Conservation (phyloP, 2,113 vertebrate species). For the Martes martes region DNA sequence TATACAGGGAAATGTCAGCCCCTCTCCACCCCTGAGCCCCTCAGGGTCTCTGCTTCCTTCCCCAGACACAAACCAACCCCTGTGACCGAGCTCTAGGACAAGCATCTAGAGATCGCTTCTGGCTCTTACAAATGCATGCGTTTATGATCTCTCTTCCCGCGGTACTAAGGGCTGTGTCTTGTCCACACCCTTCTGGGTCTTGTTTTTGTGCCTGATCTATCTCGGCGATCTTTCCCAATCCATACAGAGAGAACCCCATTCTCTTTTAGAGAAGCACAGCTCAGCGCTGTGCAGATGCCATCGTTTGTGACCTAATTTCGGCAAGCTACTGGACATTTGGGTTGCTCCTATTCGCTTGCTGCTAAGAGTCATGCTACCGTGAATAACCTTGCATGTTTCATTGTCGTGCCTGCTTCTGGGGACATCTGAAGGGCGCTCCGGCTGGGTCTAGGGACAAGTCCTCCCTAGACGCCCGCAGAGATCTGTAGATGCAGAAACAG, state of each 20-base stretch:
- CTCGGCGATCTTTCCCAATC: no score
- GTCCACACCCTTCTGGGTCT: rapidly evolving
- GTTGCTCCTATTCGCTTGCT: neutral
- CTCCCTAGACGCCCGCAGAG: neutral
- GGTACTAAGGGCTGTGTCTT: rapidly evolving
- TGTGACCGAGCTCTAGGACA: rapidly evolving
- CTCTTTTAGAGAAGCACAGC: rapidly evolving
- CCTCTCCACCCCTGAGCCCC: neutral
- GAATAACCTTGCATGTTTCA: rapidly evolving
- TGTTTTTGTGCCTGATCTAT: rapidly evolving
- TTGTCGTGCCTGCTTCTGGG: neutral
- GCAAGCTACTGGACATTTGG: rapidly evolving
- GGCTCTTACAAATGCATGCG: rapidly evolving
- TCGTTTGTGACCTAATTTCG: neutral
- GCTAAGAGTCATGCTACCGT: neutral
- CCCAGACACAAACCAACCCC: neutral
- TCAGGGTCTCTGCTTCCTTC: neutral
- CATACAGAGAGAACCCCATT: rapidly evolving
- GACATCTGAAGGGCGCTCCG: neutral
- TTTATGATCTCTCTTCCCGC: rapidly evolving
- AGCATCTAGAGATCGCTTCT: rapidly evolving
- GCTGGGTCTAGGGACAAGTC: neutral
- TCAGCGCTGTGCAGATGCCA: rapidly evolving
- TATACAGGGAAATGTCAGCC: rapidly evolving
- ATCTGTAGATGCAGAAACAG: neutral